phyloP scores from a whole-genome alignment of 1,140 invertebrate genomes.

The Leptonema lineaticorne region DNA sequence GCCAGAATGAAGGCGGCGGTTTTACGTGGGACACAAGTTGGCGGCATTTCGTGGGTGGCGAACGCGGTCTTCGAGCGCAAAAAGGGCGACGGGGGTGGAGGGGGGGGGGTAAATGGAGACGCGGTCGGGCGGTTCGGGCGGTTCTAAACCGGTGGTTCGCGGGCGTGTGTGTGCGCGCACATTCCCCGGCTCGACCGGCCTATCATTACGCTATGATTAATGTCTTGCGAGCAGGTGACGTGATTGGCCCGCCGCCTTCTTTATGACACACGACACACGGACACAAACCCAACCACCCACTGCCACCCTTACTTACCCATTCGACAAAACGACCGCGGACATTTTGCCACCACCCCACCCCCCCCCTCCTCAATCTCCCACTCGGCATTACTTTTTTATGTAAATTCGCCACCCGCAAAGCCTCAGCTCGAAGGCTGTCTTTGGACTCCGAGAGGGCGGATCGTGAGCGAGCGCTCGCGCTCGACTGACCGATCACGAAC shows the following conservation, averaged over 20 bases:
- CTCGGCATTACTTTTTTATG: conserved; percentile 39
- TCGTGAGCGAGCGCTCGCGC: no score
- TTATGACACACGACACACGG: conserved; percentile 42
- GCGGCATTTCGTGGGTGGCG: neutral
- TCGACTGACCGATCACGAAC: neutral
- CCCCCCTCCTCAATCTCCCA: neutral
- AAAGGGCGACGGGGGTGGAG: neutral
- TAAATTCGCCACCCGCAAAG: conserved; percentile 27
- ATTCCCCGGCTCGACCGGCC: conserved; percentile 34
- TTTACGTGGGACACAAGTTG: no score
- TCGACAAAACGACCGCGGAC: no score
- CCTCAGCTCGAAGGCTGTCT: conserved; percentile 5
- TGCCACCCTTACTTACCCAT: no score
- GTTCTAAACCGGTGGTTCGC: neutral
- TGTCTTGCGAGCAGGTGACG: conserved; percentile 39
- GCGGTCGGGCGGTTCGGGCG: conserved; percentile 1
- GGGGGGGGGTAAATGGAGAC: neutral
- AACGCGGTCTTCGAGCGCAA: neutral
- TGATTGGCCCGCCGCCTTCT: conserved; percentile 39
- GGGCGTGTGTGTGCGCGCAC: conserved; percentile 21
- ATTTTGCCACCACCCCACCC: neutral
- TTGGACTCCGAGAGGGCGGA: neutral
- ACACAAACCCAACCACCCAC: conserved; percentile 10
- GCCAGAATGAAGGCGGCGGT: no score
- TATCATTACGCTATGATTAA: conserved; percentile 42